A percentile compares a stretch with the other conserved stretches of the same genome.
Evolutionary conservation across 2,797 vertebrate species (phyloP).

Genomic region (Cossypha polioptera): DNA sequence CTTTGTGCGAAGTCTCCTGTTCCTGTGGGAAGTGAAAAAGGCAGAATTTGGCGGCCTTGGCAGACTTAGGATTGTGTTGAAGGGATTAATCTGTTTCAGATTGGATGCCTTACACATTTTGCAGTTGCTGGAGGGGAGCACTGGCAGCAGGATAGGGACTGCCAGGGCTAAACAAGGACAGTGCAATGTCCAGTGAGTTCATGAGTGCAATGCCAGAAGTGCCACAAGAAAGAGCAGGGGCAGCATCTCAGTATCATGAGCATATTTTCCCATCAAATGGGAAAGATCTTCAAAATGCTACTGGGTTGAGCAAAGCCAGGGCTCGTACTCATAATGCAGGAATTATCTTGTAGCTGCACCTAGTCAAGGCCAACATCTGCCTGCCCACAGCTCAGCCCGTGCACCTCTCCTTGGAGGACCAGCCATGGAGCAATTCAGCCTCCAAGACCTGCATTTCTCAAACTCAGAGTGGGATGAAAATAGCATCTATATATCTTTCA

Average conservation of each 20-base stretch:
- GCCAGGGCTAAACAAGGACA: not conserved
- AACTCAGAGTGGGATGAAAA: slow-evolving; percentile 42
- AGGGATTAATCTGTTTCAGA: slow-evolving; percentile 1
- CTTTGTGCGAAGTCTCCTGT: slow-evolving; percentile 2
- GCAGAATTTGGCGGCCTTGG: not conserved
- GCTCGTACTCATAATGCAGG: not conserved
- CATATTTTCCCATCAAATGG: not conserved
- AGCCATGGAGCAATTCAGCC: not conserved
- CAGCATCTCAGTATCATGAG: not conserved
- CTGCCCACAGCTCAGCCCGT: not conserved
- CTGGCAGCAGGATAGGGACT: not conserved
- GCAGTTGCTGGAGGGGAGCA: not conserved
- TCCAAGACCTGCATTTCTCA: slow-evolving; percentile 34
- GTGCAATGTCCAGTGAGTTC: fast-evolving
- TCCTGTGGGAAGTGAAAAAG: not conserved
- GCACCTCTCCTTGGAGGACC: not conserved
- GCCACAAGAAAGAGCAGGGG: not conserved
- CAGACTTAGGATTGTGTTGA: not conserved
- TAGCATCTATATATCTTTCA: slow-evolving; percentile 32
- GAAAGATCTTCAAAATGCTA: not conserved
- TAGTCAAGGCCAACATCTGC: not conserved
- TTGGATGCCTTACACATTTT: not conserved
- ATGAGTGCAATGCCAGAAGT: not conserved
- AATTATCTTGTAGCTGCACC: not conserved
- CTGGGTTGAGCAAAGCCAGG: not conserved